Evolutionary conservation across 1,140 invertebrate genomes (phyloP), one percentile per base, ranked within the genome.

Genomic region (Neotoxoptera formosana): DNA sequence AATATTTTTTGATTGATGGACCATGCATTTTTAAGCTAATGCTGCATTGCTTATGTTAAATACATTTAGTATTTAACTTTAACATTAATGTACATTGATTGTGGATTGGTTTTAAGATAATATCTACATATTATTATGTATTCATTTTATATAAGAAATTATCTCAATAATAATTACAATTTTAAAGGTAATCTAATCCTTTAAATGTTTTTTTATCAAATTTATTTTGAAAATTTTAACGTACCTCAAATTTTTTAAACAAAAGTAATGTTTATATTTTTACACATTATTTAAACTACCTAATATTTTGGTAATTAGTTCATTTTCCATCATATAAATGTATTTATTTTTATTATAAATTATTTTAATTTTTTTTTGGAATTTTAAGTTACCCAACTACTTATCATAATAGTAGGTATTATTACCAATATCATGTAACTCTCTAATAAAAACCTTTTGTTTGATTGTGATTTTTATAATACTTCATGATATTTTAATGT

Each of bases 291-390:
- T 89, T 56, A 41, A 30, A 41, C 1, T 53, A 36, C 9, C 1
- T 41, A 89, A 56, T 21, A 36, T 89, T 89, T 89, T 56, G 34
- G 23, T 56, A 89, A 89, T 89, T 89, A 8, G 14, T 88, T 88
- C 0, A n/a, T 87, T 87, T n/a, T 9, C 9, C 8, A 45, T 51
- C 7, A 34, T 88, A 51, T 53, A 36, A 34, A 36, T 89, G n/a
- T 56, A 41, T 53, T 89, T 56, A 53, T 56, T 87, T 87, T 48
- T 34, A 51, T 51, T 87, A 86, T 17, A n/a, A 67, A 41, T 25
- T 9, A 45, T 86, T 86, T 41, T 41, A 36, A 41, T 84, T 25
- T 8, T 84, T 25, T 8, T 25, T 84, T 86, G 4, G 11, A 86
- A 45, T 9, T 47, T 41, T 86, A 25, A 41, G 25, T 45, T 25